phyloP scores from a whole-genome alignment of 2,113 vertebrate species.

The Alligator sinensis region DNA sequence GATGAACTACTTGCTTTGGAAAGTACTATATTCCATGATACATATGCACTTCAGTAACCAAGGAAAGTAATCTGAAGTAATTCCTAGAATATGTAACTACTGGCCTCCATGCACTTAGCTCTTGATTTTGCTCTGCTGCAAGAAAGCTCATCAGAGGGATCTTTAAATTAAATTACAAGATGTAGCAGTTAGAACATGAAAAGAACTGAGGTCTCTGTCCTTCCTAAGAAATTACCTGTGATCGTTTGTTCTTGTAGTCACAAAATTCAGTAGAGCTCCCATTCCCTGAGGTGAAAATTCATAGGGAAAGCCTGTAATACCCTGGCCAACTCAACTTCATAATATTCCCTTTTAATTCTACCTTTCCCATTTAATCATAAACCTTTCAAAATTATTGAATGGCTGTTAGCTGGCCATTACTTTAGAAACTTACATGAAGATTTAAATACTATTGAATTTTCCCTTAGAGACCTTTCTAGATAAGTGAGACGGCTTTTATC shows the following conservation, averaged over 20 bases:
- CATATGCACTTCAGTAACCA: fast-evolving
- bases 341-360: not conserved
- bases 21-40: not conserved
- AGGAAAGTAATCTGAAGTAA: not conserved
- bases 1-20: not conserved
- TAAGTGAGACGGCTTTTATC: not conserved
- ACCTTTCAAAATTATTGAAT: not conserved
- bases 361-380: not conserved
- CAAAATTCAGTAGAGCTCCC: not conserved
- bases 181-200: not conserved
- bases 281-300: not conserved
- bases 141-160: not conserved
- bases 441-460: not conserved
- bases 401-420: not conserved
- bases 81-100: not conserved
- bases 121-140: not conserved
- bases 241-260: not conserved
- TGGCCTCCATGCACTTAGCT: no score
- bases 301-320: not conserved
- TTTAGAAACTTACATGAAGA: not conserved
- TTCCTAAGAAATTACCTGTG: not conserved
- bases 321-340: not conserved
- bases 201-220: not conserved
- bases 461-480: not conserved
- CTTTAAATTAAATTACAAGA: fast-evolving